These are phyloP conservation scores for Datnioides undecimradiatus DNA, from an alignment of 2,113 vertebrate genomes.

Conservation along the genomic window DNA sequence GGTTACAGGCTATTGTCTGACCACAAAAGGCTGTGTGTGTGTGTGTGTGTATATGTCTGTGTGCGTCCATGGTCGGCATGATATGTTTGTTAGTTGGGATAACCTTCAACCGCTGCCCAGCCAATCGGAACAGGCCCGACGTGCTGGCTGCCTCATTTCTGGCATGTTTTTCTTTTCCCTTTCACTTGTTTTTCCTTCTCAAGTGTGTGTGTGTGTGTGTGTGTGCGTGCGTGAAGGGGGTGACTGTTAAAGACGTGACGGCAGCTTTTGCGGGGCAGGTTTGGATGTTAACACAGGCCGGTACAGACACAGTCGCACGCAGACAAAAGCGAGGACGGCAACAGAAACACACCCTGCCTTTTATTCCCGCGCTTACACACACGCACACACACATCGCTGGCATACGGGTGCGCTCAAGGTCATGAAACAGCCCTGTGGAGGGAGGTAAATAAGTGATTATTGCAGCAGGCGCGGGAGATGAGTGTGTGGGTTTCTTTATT, in stretches of 20 bases:
- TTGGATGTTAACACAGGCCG: constrained; percentile 31
- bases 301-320: background rate
- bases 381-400: too few relatives aligned
- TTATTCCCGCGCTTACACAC: constrained; percentile 47
- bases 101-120: constrained; percentile 80
- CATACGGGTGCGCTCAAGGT: constrained; percentile 66
- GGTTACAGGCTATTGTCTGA: constrained; percentile 60
- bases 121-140: constrained; percentile 76
- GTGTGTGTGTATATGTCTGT: constrained; percentile 34
- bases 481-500: constrained; percentile 61
- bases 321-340: constrained; percentile 18
- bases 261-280: constrained; percentile 38
- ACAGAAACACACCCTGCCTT: constrained; percentile 28
- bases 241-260: constrained; percentile 31
- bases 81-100: constrained; percentile 76
- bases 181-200: constrained; percentile 50
- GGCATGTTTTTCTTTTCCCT: constrained; percentile 22
- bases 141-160: constrained; percentile 67
- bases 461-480: constrained; percentile 47
- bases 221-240: background rate
- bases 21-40: constrained; percentile 52
- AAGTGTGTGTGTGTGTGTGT: background rate
- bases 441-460: constrained; percentile 75
- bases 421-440: constrained; percentile 54
- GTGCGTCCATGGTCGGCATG: constrained; percentile 55